These are phyloP conservation scores for Colinus virginianus DNA, from an alignment of 2,113 vertebrate species.

Conservation along the genomic window DNA sequence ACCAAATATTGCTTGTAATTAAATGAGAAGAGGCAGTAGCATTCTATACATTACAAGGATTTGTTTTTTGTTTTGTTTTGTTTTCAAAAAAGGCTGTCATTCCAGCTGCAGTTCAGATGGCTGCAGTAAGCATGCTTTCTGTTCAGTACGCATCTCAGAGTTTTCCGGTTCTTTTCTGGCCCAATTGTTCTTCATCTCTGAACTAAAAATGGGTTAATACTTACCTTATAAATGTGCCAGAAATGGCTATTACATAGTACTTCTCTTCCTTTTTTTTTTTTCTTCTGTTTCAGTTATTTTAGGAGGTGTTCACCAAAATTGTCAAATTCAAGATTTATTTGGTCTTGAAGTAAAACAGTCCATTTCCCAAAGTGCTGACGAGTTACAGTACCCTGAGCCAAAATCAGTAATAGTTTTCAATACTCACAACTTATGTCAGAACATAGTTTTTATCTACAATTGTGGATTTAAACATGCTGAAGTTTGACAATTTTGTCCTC, in stretches of 20 bases:
- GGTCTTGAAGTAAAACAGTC: not conserved
- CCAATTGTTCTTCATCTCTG: not conserved
- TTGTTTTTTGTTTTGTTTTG: not conserved
- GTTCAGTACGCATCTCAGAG: not conserved
- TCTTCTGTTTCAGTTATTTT: not conserved
- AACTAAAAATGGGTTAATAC: not conserved
- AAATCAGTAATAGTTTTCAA: not conserved
- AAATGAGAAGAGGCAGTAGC: not conserved
- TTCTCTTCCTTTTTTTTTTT: not conserved
- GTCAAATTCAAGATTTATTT: slow-evolving; percentile 3
- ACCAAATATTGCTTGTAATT: not conserved
- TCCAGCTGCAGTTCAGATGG: not conserved
- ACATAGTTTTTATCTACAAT: not conserved
- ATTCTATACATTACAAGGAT: not conserved
- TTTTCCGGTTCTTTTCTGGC: not conserved
- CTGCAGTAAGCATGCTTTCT: slow-evolving; percentile 3
- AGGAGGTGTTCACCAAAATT: slow-evolving; percentile 14
- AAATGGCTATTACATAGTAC: not conserved
- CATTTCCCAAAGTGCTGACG: not conserved
- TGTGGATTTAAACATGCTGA: not conserved
- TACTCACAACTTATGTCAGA: not conserved
- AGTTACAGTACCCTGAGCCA: rapidly evolving
- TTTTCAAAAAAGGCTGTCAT: not conserved
- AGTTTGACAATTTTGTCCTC: slow-evolving; percentile 8
- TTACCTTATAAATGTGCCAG: not conserved